Base-by-base conservation (phyloP, 2,888 invertebrate genomes). In the Noctua pronuba region DNA sequence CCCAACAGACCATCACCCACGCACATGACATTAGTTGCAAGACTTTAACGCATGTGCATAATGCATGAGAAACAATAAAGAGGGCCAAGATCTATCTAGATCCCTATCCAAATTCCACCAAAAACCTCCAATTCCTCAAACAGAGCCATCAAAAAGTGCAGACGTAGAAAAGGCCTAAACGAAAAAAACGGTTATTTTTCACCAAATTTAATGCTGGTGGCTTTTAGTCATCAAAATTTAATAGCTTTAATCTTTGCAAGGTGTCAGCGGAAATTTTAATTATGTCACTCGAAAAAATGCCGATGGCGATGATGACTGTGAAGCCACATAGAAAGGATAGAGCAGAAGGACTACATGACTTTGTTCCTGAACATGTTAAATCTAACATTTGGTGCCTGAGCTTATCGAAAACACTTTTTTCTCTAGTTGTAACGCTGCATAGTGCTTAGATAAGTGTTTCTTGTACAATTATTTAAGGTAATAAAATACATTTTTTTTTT, bases 241-340 rank as follows among this genome's bases (percentile, higher is more conserved):
- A 93, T 91, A 91, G 90, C 89, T 91, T 91, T 92, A 92, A 91
- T 91, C 88, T 91, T 89, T 77, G 73, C 86, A 86, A 88, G 90
- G 92, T 90, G 94, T 94, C 94, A 93, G 93, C 94, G 89, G 88
- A 93, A 93, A 93, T 93, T 93, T 94, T 94, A 95, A 95, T 95
- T 94, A 93, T 94, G 92, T 91, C 90, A 86, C 88, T 81, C 84
- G 85, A 88, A 92, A 93, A 93, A 93, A 93, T 90, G 85, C 74
- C 80, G 79, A 85, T 80, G 84, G 87, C 82, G 88, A 86, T 84
- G 92, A 92, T 91, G 93, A 93, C 91, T 93, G 75, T 68, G 44
- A 35, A 38, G 35, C 1, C 66, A 86, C 24, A 16, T 6, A 24
- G 55, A 16, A 82, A 41, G 18, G 3, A 38, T 35, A 4, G n/a